Conservation (phyloP, 2,888 invertebrate species). For the Ecdyonurus torrentis region DNA sequence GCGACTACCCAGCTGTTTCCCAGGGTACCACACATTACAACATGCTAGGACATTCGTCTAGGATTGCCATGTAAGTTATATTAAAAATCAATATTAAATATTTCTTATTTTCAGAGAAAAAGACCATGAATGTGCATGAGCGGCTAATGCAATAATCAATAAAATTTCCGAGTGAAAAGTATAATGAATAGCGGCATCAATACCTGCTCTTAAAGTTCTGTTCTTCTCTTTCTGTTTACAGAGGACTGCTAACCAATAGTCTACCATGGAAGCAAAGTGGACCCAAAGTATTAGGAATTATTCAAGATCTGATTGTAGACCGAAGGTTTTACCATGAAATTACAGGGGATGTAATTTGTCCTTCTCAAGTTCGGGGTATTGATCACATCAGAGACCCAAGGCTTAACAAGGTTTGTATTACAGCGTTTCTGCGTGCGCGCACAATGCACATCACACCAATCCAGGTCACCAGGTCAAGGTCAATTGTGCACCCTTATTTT, state of each 20-base stretch:
- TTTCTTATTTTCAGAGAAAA: neutral
- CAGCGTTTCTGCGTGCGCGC: no score
- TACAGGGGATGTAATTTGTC: slow-evolving; percentile 32
- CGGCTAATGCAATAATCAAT: neutral
- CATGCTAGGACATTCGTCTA: neutral
- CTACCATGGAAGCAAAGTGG: neutral
- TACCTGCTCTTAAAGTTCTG: no score
- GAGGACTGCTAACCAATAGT: neutral
- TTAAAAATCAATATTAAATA: neutral
- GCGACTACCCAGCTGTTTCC: neutral
- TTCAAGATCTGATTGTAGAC: neutral
- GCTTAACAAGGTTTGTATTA: slow-evolving; percentile 44
- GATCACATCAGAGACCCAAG: slow-evolving; percentile 49
- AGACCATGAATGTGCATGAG: neutral
- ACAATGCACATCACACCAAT: no score
- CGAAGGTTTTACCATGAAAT: slow-evolving; percentile 30
- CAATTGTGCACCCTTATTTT: no score
- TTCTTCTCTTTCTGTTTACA: neutral
- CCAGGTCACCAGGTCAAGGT: neutral
- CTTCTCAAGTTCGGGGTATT: slow-evolving; percentile 41
- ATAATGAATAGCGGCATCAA: neutral
- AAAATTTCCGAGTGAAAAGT: neutral
- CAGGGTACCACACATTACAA: neutral
- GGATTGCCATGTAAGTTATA: neutral
- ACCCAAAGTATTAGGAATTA: slow-evolving; percentile 25